Conservation (phyloP, 2,113 vertebrate species). For the Catharus bicknelli region DNA sequence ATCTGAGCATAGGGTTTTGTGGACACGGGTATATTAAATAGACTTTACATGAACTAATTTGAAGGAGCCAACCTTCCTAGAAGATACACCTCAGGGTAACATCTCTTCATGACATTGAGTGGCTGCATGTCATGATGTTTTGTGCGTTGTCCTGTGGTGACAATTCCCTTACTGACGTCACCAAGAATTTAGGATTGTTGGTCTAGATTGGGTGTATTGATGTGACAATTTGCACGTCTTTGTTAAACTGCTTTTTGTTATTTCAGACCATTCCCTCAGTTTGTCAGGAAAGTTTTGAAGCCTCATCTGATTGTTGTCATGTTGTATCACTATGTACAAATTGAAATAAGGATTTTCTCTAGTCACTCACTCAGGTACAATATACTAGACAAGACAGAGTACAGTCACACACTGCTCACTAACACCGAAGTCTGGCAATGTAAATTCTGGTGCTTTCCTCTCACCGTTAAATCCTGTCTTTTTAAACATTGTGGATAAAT, state of each 20-base stretch:
- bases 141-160: background rate
- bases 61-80: background rate
- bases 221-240: background rate
- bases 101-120: background rate
- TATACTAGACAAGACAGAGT: background rate
- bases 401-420: background rate
- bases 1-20: background rate
- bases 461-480: background rate
- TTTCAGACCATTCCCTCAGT: background rate
- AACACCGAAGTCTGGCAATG: background rate
- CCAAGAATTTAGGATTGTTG: background rate
- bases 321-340: background rate
- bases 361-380: background rate
- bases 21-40: background rate
- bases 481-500: background rate
- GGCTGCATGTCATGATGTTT: rapidly evolving
- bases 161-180: rapidly evolving
- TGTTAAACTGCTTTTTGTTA: background rate
- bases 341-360: background rate
- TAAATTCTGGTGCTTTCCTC: background rate
- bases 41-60: background rate
- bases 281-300: background rate
- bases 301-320: too few relatives aligned
- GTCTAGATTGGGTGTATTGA: background rate
- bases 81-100: background rate